Evolutionary conservation across 2,888 invertebrate genomes (phyloP), one percentile per base, ranked within the genome.

Genomic region (Agrotis exclamationis): DNA sequence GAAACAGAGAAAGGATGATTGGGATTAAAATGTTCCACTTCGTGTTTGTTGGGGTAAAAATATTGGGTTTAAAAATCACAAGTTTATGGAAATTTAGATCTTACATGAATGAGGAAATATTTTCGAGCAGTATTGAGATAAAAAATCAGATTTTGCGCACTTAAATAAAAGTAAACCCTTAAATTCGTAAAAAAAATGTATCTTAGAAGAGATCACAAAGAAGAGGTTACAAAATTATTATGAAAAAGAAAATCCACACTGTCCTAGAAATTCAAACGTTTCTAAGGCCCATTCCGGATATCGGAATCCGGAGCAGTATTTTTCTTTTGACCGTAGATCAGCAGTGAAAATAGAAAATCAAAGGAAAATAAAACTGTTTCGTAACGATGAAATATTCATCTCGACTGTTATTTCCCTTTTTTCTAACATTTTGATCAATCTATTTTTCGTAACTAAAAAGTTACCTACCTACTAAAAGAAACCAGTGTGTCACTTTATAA

Each of bases 361-460:
- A 64, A 74, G n/a, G 28, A 54, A 48, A 70, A 22, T n/a, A 39
- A n/a, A n/a, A 16, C 20, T 39, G 7, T n/a, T 56, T 54, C 5
- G 33, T n/a, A 44, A 64, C 16, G 20, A 65, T 71, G 33, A 64
- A 74, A 65, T 74, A 71, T 74, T 71, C 54, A 71, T 64, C 5
- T n/a, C 24, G 28, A 13, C 14, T 20, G 28, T 28, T 48, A 22
- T 20, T 33, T 56, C 20, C 1, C 44, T 16, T 45, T 33, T 74
- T 11, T 16, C 45, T 53, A 73, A 33, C 45, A 33, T 18, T 57
- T 20, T 56, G 16, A 54, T 48, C 33, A 22, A 82, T 81, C 62
- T 74, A 80, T 84, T 78, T 80, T 82, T 83, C 73, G 82, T 83
- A 58, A 74, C 65, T 80, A 56, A 64, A 75, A 83, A 82, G 67